Percentiles rank a stretch among this genome's conserved stretches.
Conservation (phyloP, 2,888 invertebrate species). For the Drosophila paramelanica region DNA sequence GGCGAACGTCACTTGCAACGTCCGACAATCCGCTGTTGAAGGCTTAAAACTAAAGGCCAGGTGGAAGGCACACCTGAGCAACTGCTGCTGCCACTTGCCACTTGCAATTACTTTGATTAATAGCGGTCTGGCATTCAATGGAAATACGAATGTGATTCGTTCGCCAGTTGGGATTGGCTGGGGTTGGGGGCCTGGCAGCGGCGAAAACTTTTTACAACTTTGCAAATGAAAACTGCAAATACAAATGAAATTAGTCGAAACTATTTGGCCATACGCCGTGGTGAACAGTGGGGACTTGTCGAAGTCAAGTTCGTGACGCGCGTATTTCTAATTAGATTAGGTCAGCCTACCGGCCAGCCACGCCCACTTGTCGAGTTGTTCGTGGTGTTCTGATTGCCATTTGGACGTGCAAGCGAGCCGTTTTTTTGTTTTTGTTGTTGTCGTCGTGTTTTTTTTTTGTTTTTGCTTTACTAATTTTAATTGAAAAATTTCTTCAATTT, state of each 20-base stretch:
- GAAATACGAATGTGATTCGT: constrained; percentile 36
- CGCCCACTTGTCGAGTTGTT: constrained; percentile 39
- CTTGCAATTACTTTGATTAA: constrained; percentile 82
- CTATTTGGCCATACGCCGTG: constrained; percentile 62
- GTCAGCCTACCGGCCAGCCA: constrained; percentile 41
- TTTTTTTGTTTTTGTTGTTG: constrained; percentile 33
- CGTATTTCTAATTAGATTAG: constrained; percentile 80
- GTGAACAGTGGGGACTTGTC: constrained; percentile 34
- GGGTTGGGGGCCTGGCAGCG: constrained; percentile 5
- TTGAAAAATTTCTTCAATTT: constrained; percentile 80
- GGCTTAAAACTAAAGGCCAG: constrained; percentile 31
- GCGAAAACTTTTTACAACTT: constrained; percentile 59
- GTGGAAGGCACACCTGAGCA: constrained; percentile 36
- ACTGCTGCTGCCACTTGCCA: constrained; percentile 42
- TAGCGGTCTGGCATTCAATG: constrained; percentile 69
- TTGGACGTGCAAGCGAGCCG: constrained; percentile 42
- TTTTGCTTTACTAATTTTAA: constrained; percentile 64
- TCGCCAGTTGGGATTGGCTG: not conserved
- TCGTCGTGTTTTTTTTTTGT: constrained; percentile 23
- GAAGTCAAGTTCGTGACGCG: constrained; percentile 79
- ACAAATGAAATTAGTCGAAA: constrained; percentile 77
- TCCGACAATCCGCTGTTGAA: constrained; percentile 10
- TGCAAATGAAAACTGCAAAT: constrained; percentile 70
- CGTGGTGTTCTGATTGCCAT: constrained; percentile 66
- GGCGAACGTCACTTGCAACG: not conserved